Evolutionary conservation across 2,888 invertebrate genomes (phyloP).

Genomic region (Clanis bilineata): DNA sequence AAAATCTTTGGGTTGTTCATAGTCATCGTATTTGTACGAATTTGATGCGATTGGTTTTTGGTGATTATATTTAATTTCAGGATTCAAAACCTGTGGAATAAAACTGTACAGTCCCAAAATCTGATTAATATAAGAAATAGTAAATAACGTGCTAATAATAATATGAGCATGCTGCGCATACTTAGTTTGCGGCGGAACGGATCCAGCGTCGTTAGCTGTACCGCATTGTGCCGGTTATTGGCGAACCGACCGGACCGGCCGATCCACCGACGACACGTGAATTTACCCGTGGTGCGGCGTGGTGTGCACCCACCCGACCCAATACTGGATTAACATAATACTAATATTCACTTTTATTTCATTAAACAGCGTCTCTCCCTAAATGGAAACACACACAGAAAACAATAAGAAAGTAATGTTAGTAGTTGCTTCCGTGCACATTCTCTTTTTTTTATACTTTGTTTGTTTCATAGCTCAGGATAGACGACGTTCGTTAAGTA

Average conservation of each 20-base stretch:
- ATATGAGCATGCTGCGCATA: background rate
- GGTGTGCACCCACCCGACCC: constrained; percentile 12
- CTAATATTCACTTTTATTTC: constrained; percentile 6
- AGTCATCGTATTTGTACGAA: no score
- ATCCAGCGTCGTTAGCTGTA: constrained; percentile 49
- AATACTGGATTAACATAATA: constrained; percentile 11
- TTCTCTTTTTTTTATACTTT: constrained; percentile 10
- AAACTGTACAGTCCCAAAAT: no score
- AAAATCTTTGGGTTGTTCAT: no score
- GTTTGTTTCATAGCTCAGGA: constrained; percentile 35
- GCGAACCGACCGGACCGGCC: constrained; percentile 24
- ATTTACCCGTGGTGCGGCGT: no score
- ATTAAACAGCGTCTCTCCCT: background rate
- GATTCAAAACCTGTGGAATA: no score
- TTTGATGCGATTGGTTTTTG: no score
- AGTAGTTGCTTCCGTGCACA: background rate
- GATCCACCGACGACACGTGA: constrained; percentile 29
- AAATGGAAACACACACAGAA: background rate
- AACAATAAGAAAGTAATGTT: background rate
- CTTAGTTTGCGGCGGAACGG: constrained; percentile 1
- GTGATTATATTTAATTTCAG: no score
- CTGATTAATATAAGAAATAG: no score
- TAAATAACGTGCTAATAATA: no score
- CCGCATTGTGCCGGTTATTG: constrained; percentile 60
- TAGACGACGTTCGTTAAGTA: constrained; percentile 60